Evolutionary conservation across 2,113 vertebrate species (phyloP).

Genomic region (Eleginops maclovinus): DNA sequence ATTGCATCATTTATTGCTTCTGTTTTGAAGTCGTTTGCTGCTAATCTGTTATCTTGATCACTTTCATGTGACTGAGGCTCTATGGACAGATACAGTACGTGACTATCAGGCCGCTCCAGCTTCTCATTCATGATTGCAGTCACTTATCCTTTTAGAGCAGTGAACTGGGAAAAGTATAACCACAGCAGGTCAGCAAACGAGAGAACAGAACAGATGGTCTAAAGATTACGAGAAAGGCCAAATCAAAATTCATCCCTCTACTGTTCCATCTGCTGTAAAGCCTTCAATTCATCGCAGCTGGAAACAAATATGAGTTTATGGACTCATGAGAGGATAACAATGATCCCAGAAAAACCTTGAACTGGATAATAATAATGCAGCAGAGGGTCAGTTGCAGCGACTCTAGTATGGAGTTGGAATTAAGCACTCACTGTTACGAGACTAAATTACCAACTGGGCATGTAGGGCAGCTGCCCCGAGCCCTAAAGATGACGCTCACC

Average conservation of each 20-base stretch:
- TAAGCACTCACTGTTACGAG: background rate
- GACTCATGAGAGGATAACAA: slow-evolving; percentile 26
- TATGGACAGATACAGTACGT: background rate
- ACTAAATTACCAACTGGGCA: background rate
- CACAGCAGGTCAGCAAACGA: background rate
- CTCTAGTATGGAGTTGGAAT: slow-evolving; percentile 11
- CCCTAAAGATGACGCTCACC: background rate
- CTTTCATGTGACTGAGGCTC: background rate
- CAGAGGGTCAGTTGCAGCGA: background rate
- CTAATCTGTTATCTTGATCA: slow-evolving; percentile 1
- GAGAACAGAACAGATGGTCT: background rate
- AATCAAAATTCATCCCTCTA: slow-evolving; percentile 1
- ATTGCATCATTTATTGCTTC: background rate
- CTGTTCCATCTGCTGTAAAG: slow-evolving; percentile 6
- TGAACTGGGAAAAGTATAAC: background rate
- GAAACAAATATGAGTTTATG: slow-evolving; percentile 24
- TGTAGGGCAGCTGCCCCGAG: background rate
- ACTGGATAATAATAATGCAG: slow-evolving; percentile 8
- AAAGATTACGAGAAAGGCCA: background rate
- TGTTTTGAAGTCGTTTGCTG: background rate
- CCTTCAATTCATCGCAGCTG: background rate
- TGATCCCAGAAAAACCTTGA: slow-evolving; percentile 10
- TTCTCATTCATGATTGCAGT: slow-evolving; percentile 32
- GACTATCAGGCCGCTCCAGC: slow-evolving; percentile 6
- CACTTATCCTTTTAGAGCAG: slow-evolving; percentile 33